These are phyloP conservation scores for Drosophila prolongata DNA, from an alignment of 2,888 invertebrate species.

Conservation along the genomic window DNA sequence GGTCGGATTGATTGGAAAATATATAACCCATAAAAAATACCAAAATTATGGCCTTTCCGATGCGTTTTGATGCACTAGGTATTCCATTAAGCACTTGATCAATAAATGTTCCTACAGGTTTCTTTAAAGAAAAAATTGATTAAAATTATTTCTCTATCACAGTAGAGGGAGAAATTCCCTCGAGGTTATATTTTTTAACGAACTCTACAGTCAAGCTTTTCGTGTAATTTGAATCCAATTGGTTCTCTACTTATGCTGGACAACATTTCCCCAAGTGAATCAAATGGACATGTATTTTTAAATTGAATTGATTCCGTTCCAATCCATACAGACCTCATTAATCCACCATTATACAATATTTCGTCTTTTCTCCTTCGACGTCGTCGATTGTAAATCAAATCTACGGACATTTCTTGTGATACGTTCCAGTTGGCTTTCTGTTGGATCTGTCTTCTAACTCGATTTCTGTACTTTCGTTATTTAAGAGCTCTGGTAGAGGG, in stretches of 20 bases:
- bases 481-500: too few species aligned
- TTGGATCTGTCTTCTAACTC: neutral
- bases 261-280: neutral
- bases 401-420: neutral
- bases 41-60: too few species aligned
- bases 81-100: neutral
- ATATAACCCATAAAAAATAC: too few species aligned
- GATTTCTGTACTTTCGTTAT: neutral
- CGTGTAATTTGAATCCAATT: neutral
- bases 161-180: constrained; percentile 3
- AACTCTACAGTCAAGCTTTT: neutral
- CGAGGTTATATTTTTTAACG: neutral
- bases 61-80: too few species aligned
- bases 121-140: constrained; percentile 4
- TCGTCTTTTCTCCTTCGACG: constrained; percentile 9
- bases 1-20: too few species aligned
- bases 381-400: neutral
- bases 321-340: neutral
- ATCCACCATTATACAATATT: constrained; percentile 3
- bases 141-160: neutral
- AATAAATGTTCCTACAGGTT: neutral
- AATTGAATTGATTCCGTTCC: neutral
- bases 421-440: neutral
- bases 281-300: constrained; percentile 1
- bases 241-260: neutral